A percentile compares a stretch with the other conserved stretches of the same genome.
Conservation (phyloP, 2,888 invertebrate species). For the Pyrrhosoma nymphula region DNA sequence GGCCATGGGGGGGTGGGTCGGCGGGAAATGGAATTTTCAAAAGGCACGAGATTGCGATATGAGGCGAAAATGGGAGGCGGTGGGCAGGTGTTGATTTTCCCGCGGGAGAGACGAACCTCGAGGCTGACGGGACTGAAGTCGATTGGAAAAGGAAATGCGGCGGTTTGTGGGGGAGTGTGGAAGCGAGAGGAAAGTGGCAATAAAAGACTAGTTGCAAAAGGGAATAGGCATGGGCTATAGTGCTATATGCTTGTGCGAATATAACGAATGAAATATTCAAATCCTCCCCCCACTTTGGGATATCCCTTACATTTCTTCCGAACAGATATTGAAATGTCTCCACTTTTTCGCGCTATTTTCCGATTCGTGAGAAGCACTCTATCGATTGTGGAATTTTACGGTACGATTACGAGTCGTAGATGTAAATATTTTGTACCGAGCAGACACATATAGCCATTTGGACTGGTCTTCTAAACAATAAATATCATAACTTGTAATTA, state of each 20-base stretch:
- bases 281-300: background rate
- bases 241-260: background rate
- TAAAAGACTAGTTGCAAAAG: background rate
- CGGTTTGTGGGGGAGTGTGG: background rate
- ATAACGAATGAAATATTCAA: background rate
- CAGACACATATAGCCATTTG: too few relatives aligned
- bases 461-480: too few relatives aligned
- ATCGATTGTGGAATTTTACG: too few relatives aligned
- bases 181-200: background rate
- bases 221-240: background rate
- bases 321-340: background rate
- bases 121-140: background rate
- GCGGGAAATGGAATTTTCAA: background rate
- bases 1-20: background rate
- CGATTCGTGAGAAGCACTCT: too few relatives aligned
- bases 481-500: too few relatives aligned
- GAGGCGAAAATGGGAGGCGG: background rate
- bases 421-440: too few relatives aligned
- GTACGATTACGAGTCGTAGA: too few relatives aligned
- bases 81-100: constrained; percentile 39
- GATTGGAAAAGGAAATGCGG: background rate
- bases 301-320: background rate
- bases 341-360: background rate
- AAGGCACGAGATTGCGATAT: constrained; percentile 30
- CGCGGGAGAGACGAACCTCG: constrained; percentile 12